Conservation (phyloP, 2,888 invertebrate species). For the Merodon equestris region DNA sequence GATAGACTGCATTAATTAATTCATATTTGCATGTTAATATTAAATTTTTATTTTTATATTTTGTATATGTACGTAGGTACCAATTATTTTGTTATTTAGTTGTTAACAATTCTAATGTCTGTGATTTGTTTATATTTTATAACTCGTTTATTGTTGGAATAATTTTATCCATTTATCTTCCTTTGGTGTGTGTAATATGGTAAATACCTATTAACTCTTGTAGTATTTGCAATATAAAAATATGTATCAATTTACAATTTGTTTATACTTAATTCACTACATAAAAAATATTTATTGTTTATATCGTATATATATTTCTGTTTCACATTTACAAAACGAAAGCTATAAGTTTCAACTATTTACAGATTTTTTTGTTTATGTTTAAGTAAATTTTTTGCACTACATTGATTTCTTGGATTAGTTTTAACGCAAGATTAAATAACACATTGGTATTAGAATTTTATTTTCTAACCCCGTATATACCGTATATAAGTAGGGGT, state of each 20-base stretch:
- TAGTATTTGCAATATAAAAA: constrained; percentile 67
- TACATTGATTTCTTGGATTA: constrained; percentile 39
- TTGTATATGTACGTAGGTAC: constrained; percentile 54
- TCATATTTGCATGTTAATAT: constrained; percentile 57
- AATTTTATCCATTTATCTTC: constrained; percentile 2
- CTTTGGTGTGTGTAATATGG: constrained; percentile 35
- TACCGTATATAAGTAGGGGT: constrained; percentile 25
- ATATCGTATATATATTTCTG: constrained; percentile 34
- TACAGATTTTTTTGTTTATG: constrained; percentile 38
- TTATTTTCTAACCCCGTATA: constrained; percentile 12
- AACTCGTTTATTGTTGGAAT: constrained; percentile 1
- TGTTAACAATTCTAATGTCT: constrained; percentile 54
- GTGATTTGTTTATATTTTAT: constrained; percentile 29
- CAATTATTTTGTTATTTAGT: constrained; percentile 40
- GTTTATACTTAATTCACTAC: constrained; percentile 66
- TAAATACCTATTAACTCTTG: constrained; percentile 53
- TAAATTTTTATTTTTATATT: constrained; percentile 34
- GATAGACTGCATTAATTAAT: constrained; percentile 49
- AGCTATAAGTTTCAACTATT: constrained; percentile 66
- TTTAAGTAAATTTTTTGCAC: constrained; percentile 44
- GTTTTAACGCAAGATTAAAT: constrained; percentile 39
- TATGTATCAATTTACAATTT: constrained; percentile 67
- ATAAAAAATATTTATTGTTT: constrained; percentile 66
- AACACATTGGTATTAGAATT: constrained; percentile 60
- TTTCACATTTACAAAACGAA: constrained; percentile 65